phyloP scores from a whole-genome alignment of 2,113 vertebrate species.

The Zingel zingel region DNA sequence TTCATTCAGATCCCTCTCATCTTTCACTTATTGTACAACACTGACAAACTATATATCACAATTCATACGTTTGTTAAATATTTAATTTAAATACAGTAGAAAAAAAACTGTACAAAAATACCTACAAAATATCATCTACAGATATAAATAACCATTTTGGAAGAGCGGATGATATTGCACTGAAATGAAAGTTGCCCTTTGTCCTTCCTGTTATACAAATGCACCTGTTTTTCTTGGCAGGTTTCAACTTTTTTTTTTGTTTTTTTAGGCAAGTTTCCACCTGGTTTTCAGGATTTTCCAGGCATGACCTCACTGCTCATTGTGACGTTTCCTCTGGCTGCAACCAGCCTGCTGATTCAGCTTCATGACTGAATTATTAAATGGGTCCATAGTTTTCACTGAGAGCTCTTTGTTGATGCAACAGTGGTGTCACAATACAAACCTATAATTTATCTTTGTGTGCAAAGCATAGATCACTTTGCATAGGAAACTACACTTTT shows the following conservation, averaged over 20 bases:
- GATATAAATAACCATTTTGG: constrained; percentile 15
- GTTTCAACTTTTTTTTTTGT: not conserved
- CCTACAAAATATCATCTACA: constrained; percentile 6
- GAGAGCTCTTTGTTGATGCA: not conserved
- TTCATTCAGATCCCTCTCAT: not conserved
- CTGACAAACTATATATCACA: not conserved
- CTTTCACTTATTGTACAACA: constrained; percentile 13
- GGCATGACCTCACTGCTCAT: constrained; percentile 1
- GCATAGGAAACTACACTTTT: not conserved
- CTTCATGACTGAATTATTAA: not conserved
- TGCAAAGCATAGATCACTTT: constrained; percentile 3
- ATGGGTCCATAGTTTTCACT: not conserved
- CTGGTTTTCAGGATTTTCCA: constrained; percentile 37
- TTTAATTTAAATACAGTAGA: constrained; percentile 47
- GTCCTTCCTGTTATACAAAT: constrained; percentile 25
- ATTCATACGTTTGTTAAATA: not conserved
- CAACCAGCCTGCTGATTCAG: not conserved
- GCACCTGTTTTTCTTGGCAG: constrained; percentile 25
- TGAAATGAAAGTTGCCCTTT: constrained; percentile 10
- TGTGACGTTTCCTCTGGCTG: not conserved
- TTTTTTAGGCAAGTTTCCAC: constrained; percentile 12
- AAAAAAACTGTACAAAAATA: constrained; percentile 60
- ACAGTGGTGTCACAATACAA: not conserved
- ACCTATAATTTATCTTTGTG: not conserved
- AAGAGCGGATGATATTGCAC: constrained; percentile 44